Percentiles rank a stretch among this genome's conserved stretches.
These are phyloP conservation scores for Sylvicapra grimmia DNA, from an alignment of 2,113 vertebrate species.

Conservation along the genomic window DNA sequence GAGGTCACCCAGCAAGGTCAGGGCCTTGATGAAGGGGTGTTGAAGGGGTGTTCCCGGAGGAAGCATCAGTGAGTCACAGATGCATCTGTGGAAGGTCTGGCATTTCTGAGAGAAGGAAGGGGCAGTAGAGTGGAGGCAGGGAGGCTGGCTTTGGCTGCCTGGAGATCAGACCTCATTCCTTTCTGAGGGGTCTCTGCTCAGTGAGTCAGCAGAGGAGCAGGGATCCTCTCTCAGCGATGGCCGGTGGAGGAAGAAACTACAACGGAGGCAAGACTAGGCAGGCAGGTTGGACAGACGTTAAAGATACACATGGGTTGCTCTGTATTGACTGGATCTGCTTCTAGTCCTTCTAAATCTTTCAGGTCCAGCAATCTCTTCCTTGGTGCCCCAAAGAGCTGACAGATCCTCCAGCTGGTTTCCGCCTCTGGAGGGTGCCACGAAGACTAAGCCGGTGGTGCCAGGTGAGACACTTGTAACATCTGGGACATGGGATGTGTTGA, in stretches of 20 bases:
- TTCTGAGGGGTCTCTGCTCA: rapidly evolving
- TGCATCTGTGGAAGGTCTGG: too few relatives aligned
- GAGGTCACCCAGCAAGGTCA: neutral
- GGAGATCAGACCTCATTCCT: neutral
- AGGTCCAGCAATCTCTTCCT: neutral
- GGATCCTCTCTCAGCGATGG: neutral
- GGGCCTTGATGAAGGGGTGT: neutral
- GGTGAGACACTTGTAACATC: neutral
- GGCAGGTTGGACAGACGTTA: neutral
- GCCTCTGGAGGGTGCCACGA: neutral
- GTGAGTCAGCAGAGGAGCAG: neutral
- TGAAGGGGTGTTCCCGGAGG: neutral
- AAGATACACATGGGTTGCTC: neutral
- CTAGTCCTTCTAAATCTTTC: neutral
- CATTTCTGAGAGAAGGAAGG: neutral
- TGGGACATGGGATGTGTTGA: neutral
- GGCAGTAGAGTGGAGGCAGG: neutral
- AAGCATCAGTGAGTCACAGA: neutral
- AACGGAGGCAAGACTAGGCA: neutral
- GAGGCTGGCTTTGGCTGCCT: neutral
- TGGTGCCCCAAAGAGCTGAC: neutral
- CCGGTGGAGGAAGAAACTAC: neutral
- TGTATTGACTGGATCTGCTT: neutral
- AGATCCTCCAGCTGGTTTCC: rapidly evolving
- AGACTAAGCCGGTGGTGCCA: neutral